These are phyloP conservation scores for Phenacoccus solenopsis DNA, from an alignment of 1,140 invertebrate genomes.

Conservation along the genomic window DNA sequence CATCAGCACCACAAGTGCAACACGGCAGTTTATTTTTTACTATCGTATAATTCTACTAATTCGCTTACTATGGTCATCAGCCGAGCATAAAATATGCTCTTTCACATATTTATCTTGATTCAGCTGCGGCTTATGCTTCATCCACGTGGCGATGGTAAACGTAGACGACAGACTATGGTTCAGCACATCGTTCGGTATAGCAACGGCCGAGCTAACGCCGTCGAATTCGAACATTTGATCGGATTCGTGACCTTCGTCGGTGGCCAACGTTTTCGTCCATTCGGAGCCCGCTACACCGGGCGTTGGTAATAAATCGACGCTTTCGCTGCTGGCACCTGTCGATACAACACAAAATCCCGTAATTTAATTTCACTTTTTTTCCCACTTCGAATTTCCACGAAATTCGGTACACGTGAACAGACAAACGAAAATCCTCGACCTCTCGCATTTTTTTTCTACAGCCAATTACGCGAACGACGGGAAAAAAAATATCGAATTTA, in stretches of 20 bases:
- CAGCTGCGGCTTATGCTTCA: constrained; percentile 65
- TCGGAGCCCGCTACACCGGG: constrained; percentile 56
- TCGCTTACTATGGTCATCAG: constrained; percentile 86
- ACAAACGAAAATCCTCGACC: no score
- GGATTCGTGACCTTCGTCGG: constrained; percentile 75
- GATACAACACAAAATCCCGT: constrained; percentile 21
- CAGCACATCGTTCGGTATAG: constrained; percentile 61
- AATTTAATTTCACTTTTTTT: no score
- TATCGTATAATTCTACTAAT: constrained; percentile 16
- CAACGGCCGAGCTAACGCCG: constrained; percentile 68
- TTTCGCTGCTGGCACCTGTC: constrained; percentile 49
- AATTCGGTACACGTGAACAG: no score
- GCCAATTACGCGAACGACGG: no score
- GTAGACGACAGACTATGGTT: constrained; percentile 60
- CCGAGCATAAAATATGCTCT: constrained; percentile 89
- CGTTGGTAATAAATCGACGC: constrained; percentile 73
- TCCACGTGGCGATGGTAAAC: constrained; percentile 85
- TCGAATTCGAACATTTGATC: constrained; percentile 94
- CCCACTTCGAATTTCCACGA: no score
- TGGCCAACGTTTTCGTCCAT: constrained; percentile 75
- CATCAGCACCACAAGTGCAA: neutral
- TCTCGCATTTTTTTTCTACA: no score
- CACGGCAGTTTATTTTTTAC: neutral
- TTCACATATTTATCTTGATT: constrained; percentile 73
- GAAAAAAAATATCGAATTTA: no score